Evolutionary conservation across 2,113 vertebrate genomes (phyloP), one percentile per base, ranked within the genome.

Genomic region (Gopherus evgoodei): DNA sequence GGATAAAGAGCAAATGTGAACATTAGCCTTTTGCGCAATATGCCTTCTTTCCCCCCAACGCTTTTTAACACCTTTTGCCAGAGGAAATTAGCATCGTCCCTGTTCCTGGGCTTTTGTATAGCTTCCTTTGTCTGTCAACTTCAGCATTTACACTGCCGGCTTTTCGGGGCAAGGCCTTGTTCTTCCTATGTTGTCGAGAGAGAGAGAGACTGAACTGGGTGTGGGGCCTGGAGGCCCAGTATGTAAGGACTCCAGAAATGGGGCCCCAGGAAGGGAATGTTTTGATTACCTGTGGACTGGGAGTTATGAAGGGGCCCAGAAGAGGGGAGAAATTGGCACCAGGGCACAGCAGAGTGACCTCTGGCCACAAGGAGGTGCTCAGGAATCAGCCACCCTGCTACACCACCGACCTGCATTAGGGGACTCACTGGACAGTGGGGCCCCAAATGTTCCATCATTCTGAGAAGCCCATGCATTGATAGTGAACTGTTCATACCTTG

Each of bases 381-480:
- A 35, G 59, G 31, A 65, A 65, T 65, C 27, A 65, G 31, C 31
- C 31, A 65, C 27, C 57, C 27, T 65, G 29, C 12, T 31, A 62
- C 12, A 29, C 56, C 25, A 24, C 27, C 24, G 13, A 16, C 29
- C 14, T 13, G 59, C 31, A 8, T 31, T 35, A 65, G 62, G 31
- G 0, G 1, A 4, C 44, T 44, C 44, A 44, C 42, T 49, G 44
- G 53, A 21, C 56, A 78, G 38, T 44, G 24, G 81, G 83, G 53
- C 57, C 13, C 44, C 14, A 62, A 0, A 0, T 5, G 3, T 83
- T 57, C 31, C 24, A 27, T 31, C 42, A 6, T 76, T 59, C 0
- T 0, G 85, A 29, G 85, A 65, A 29, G 69, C 29, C 24, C 57
- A 24, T 13, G 22, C 69, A 35, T n/a, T 44, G 50, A 42, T 75